These are phyloP conservation scores for Ctenoplectra terminalis DNA, from an alignment of 1,140 invertebrate genomes.

Conservation along the genomic window DNA sequence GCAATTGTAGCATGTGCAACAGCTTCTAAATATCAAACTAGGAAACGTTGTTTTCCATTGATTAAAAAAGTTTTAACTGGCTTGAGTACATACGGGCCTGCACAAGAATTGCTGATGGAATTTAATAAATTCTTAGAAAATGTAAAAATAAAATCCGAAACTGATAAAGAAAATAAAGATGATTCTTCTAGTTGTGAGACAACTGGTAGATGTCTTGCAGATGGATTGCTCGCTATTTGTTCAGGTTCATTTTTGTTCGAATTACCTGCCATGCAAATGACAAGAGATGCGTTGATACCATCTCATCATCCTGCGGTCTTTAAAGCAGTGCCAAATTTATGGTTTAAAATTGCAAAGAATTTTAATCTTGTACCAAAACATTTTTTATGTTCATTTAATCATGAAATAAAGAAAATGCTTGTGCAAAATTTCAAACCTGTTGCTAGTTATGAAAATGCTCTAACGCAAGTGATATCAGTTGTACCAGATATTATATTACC, in stretches of 20 bases:
- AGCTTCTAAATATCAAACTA: slow-evolving; percentile 76
- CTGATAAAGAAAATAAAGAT: slow-evolving; percentile 78
- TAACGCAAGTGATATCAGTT: slow-evolving; percentile 86
- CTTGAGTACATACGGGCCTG: slow-evolving; percentile 75
- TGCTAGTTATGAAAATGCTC: slow-evolving; percentile 85
- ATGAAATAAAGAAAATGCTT: slow-evolving; percentile 85
- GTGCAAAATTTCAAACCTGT: slow-evolving; percentile 85
- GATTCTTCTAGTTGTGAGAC: slow-evolving; percentile 66
- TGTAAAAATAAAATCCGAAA: slow-evolving; percentile 83
- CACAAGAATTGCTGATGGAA: slow-evolving; percentile 85
- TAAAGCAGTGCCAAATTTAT: slow-evolving; percentile 83
- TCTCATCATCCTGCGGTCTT: slow-evolving; percentile 87
- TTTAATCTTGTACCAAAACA: slow-evolving; percentile 83
- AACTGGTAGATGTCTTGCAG: slow-evolving; percentile 76
- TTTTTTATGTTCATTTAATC: slow-evolving; percentile 83
- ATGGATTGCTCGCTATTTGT: slow-evolving; percentile 78
- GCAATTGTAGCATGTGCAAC: slow-evolving; percentile 87
- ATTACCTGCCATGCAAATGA: slow-evolving; percentile 71
- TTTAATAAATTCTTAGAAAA: slow-evolving; percentile 84
- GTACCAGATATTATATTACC: slow-evolving; percentile 87
- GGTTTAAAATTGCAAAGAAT: slow-evolving; percentile 85
- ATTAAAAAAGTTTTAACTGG: slow-evolving; percentile 75
- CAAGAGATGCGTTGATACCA: slow-evolving; percentile 85
- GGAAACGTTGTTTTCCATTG: slow-evolving; percentile 74
- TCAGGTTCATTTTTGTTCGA: slow-evolving; percentile 76